Base-by-base conservation (phyloP, 2,888 invertebrate species). In the Microplitis manilae region DNA sequence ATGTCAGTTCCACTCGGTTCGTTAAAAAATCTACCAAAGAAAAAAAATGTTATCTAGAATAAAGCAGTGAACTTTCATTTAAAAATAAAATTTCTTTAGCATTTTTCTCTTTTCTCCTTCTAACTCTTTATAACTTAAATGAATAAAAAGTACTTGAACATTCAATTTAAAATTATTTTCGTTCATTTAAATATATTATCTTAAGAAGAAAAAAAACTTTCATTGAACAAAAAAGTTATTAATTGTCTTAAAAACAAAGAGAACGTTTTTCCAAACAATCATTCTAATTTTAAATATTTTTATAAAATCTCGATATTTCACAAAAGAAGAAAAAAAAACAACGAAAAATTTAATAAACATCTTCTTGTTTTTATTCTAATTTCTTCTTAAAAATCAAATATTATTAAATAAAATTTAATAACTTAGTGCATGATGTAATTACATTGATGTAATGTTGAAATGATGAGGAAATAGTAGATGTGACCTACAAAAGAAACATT, bases 401-500 rank as follows among this genome's bases (percentile, higher is more conserved):
- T 30, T 30, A 4, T 30, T 30, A 30, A 30, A 30, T 30, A 30
- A 30, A 30, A 30, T 4, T 13, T 50, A 4, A 50, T 50, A 17
- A 6, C n/a, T 62, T 17, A 62, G 5, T 17, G 17, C 8, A 15
- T 62, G 17, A 62, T 20, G 2, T 50, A 50, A 50, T 50, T 50
- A 7, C 4, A 65, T 5, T 9, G 64, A 1, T 2, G 4, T 17
- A 9, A 39, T 39, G 1, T 7, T 6, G 13, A 62, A 72, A 64
- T 40, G 17, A 62, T 65, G 64, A 60, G 50, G n/a, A 59, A 13
- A 68, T 2, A 9, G 20, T 13, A 59, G 40, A 59, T 62, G 41
- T 73, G 78, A 79, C 80, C 79, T 62, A 76, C 61, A 80, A 79
- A 75, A 30, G 30, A 80, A 78, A 78, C 50, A 67, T 76, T 78